Conservation (phyloP, 2,888 invertebrate genomes). For the Escarpia spicata region DNA sequence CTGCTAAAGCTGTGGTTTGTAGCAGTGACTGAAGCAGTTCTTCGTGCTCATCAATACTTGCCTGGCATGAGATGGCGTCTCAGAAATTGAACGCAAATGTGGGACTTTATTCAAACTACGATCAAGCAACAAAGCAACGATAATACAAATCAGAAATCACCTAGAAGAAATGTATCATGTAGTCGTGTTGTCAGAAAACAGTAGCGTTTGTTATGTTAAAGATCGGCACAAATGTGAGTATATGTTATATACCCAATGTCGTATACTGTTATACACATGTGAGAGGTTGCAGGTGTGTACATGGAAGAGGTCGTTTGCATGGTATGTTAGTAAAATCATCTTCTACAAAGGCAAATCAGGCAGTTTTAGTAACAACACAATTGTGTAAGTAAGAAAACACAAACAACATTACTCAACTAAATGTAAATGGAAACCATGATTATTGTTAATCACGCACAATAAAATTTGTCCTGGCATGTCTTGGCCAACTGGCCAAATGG, state of each 20-base stretch:
- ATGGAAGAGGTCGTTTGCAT: background rate
- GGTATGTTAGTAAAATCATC: background rate
- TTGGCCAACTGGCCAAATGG: background rate
- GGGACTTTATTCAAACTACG: conserved; percentile 10
- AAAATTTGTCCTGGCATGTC: background rate
- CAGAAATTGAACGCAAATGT: conserved; percentile 16
- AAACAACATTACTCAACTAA: background rate
- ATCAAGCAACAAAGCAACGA: conserved; percentile 12
- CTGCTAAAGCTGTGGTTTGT: background rate
- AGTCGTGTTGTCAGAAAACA: background rate
- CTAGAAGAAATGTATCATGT: conserved; percentile 2
- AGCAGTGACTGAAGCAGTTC: background rate
- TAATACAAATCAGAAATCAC: background rate
- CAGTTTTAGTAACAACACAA: background rate
- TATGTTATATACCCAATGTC: background rate
- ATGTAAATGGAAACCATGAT: background rate
- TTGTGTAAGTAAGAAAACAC: background rate
- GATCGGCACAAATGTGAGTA: background rate
- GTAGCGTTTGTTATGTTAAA: background rate
- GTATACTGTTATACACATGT: background rate
- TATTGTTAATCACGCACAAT: conserved; percentile 18
- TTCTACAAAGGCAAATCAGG: conserved; percentile 2
- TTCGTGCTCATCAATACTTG: background rate
- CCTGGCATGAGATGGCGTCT: conserved; percentile 13
- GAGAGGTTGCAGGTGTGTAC: background rate